Base-by-base conservation (phyloP, 2,113 vertebrate genomes). In the Gorsachius goisagi region DNA sequence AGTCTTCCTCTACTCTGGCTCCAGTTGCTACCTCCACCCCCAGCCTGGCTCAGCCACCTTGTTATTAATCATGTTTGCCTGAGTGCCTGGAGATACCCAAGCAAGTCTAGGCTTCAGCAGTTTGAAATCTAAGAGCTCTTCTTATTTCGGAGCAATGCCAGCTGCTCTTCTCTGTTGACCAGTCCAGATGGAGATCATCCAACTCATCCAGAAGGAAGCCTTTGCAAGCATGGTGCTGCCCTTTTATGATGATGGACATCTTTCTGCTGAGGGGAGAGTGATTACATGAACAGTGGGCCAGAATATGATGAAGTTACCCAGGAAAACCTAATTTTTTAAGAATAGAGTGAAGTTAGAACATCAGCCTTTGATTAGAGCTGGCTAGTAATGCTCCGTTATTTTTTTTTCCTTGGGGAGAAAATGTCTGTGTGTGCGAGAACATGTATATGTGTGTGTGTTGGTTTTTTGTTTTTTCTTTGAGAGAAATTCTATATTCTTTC, bases 181-280 rank as follows among this genome's bases (percentile, higher is more conserved):
- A 63, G 35, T 72, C 79, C 82, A 93, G 89, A 67, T 85, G 93
- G 92, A 92, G 52, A 74, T 56, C 60, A 77, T 94, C 75, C 58
- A 91, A 13, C 32, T 67, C 23, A 55, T 77, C 52, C 82, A 91
- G 88, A 66, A 94, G 35, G 77, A 89, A 93, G 7, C 24, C 16
- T 76, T 76, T 88, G 52, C 66, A 73, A 81, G 35, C 28, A 66
- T 0, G 0, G 18, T 52, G 22, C 68, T 96, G 76, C 19, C 56
- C 32, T 79, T 89, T 60, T 4, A 3, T 0, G 11, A 50, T 64
- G 87, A 87, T 1, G 2, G 74, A 84, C 60, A n/a, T 33, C 13
- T 53, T 81, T 74, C 71, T 77, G 49, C 77, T 91, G 71, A 90
- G 21, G 18, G 15, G 10, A 75, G 30, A 62, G 26, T 15, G 18